Evolutionary conservation across 2,113 vertebrate species (phyloP).

Genomic region (Rhineura floridana): DNA sequence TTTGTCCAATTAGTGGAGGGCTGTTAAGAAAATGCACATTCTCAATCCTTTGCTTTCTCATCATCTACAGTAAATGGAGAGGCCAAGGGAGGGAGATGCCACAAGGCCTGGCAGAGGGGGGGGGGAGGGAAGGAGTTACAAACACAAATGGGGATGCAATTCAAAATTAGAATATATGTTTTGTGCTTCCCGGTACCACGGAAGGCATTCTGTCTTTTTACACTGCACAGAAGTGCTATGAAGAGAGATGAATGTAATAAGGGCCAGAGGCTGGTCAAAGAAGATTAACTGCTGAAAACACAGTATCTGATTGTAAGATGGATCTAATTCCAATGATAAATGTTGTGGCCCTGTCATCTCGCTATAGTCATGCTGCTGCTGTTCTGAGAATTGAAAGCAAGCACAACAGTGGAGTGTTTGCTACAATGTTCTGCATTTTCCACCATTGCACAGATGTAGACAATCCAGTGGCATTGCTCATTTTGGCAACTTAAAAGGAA

Average conservation of each 20-base stretch:
- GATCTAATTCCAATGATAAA: not conserved
- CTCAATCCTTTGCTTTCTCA: not conserved
- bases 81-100: not conserved
- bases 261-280: not conserved
- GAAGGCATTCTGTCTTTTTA: not conserved
- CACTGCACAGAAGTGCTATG: rapidly evolving
- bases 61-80: not conserved
- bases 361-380: not conserved
- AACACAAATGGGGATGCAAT: not conserved
- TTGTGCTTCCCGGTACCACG: not conserved
- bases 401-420: too few relatives aligned
- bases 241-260: not conserved
- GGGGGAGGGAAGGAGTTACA: not conserved
- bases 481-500: not conserved
- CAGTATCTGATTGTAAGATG: not conserved
- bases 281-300: not conserved
- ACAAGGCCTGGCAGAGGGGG: not conserved
- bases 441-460: not conserved
- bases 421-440: not conserved
- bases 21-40: not conserved
- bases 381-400: not conserved
- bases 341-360: not conserved
- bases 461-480: not conserved
- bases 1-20: not conserved
- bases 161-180: not conserved